A percentile compares a stretch with the other conserved stretches of the same genome.
These are phyloP conservation scores for Enteromius treurensis DNA, from an alignment of 2,797 vertebrate species.

Conservation along the genomic window DNA sequence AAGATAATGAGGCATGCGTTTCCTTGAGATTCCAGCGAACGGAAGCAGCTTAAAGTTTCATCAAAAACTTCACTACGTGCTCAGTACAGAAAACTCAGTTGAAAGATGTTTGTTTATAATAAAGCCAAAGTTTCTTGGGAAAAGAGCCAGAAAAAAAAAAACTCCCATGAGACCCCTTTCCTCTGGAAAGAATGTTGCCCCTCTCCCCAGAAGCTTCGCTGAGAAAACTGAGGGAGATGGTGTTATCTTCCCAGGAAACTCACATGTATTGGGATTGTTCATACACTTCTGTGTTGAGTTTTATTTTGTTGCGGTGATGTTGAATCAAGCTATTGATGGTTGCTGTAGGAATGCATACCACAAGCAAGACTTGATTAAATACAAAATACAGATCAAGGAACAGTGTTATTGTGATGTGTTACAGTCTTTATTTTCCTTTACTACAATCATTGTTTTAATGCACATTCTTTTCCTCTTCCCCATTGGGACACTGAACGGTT, in stretches of 20 bases:
- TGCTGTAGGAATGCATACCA: not conserved
- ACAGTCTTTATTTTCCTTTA: slow-evolving; percentile 72
- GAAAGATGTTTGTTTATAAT: slow-evolving; percentile 47
- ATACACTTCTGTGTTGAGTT: slow-evolving; percentile 9
- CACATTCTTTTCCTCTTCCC: slow-evolving; percentile 55
- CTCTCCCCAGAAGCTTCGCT: slow-evolving; percentile 53
- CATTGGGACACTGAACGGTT: slow-evolving; percentile 7
- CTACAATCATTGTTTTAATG: slow-evolving; percentile 61
- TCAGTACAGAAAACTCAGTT: not conserved
- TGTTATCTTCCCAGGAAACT: slow-evolving; percentile 40
- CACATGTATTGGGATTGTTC: slow-evolving; percentile 1
- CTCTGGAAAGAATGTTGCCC: slow-evolving; percentile 78
- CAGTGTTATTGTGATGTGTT: slow-evolving; percentile 48
- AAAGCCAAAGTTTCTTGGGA: slow-evolving; percentile 42
- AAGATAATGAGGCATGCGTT: slow-evolving; percentile 26
- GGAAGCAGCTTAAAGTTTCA: slow-evolving; percentile 20
- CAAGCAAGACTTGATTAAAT: not conserved
- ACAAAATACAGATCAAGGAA: slow-evolving; percentile 21
- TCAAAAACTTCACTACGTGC: not conserved
- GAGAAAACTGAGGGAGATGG: slow-evolving; percentile 51
- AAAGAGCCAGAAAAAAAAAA: slow-evolving; percentile 18
- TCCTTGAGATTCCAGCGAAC: slow-evolving; percentile 34
- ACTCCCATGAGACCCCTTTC: slow-evolving; percentile 70
- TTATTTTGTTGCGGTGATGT: not conserved
- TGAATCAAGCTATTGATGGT: not conserved